phyloP scores from a whole-genome alignment of 2,888 invertebrate genomes.

The Stenoptilia bipunctidactyla region DNA sequence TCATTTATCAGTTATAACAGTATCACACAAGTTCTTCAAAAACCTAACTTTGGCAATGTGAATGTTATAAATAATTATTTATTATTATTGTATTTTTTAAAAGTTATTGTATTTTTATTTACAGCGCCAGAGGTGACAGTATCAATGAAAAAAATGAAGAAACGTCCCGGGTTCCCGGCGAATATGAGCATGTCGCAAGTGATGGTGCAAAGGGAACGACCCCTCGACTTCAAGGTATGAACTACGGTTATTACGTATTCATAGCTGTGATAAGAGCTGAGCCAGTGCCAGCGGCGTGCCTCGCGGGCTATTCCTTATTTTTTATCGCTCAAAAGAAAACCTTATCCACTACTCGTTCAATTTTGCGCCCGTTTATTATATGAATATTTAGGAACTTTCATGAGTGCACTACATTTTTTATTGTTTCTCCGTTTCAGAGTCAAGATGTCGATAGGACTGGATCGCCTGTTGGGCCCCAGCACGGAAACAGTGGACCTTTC shows the following conservation, averaged over 20 bases:
- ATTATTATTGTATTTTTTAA: not conserved
- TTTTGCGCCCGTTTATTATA: not conserved
- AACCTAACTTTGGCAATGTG: not conserved
- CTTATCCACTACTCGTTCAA: not conserved
- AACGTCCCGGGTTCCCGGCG: constrained; percentile 69
- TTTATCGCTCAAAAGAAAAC: constrained; percentile 19
- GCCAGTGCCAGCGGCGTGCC: constrained; percentile 34
- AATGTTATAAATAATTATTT: not conserved
- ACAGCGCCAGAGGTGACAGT: constrained; percentile 50
- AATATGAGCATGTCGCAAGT: constrained; percentile 76
- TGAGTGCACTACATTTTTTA: too few relatives aligned
- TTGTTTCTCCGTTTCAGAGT: constrained; percentile 29
- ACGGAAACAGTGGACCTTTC: constrained; percentile 26
- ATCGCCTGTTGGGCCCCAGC: constrained; percentile 31
- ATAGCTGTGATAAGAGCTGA: constrained; percentile 34
- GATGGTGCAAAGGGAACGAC: constrained; percentile 74
- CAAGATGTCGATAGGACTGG: constrained; percentile 39
- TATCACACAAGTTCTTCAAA: not conserved
- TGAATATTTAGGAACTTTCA: too few relatives aligned
- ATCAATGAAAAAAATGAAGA: constrained; percentile 75
- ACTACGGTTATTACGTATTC: constrained; percentile 17
- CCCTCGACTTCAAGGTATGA: constrained; percentile 63
- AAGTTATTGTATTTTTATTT: constrained; percentile 24
- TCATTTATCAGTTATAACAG: too few relatives aligned
- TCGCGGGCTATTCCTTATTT: constrained; percentile 20